Conservation (phyloP, 2,888 invertebrate species). For the Nudaria mundana region DNA sequence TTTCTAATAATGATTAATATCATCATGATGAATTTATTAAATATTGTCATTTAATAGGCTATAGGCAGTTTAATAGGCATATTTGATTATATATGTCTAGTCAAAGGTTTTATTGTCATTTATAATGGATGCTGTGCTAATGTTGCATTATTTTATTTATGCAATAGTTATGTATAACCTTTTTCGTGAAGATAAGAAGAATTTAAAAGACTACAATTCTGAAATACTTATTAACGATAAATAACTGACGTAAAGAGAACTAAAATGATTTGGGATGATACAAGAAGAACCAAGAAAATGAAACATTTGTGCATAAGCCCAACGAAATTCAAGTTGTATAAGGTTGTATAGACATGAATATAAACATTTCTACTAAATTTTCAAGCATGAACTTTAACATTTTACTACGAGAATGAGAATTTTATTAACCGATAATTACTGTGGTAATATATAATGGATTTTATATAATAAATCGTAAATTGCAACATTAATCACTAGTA, state of each 20-base stretch:
- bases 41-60: too few relatives aligned
- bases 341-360: too few relatives aligned
- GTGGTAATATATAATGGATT: constrained; percentile 23
- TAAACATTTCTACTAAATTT: constrained; percentile 5
- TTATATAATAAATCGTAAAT: constrained; percentile 52
- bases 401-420: constrained; percentile 12
- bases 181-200: constrained; percentile 7
- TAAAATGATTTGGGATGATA: too few relatives aligned
- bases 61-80: too few relatives aligned
- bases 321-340: too few relatives aligned
- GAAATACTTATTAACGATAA: not conserved
- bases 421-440: constrained; percentile 23
- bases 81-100: too few relatives aligned
- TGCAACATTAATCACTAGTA: constrained; percentile 71
- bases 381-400: constrained; percentile 14
- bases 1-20: too few relatives aligned
- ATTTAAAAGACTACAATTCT: not conserved
- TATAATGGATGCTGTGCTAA: constrained; percentile 38
- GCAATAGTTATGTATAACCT: constrained; percentile 34
- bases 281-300: too few relatives aligned
- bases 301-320: too few relatives aligned
- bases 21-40: not conserved
- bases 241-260: too few relatives aligned
- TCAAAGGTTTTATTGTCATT: too few relatives aligned
- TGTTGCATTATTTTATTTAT: constrained; percentile 45